phyloP scores from a whole-genome alignment of 2,113 vertebrate genomes.

The Rhabdomys dilectus region DNA sequence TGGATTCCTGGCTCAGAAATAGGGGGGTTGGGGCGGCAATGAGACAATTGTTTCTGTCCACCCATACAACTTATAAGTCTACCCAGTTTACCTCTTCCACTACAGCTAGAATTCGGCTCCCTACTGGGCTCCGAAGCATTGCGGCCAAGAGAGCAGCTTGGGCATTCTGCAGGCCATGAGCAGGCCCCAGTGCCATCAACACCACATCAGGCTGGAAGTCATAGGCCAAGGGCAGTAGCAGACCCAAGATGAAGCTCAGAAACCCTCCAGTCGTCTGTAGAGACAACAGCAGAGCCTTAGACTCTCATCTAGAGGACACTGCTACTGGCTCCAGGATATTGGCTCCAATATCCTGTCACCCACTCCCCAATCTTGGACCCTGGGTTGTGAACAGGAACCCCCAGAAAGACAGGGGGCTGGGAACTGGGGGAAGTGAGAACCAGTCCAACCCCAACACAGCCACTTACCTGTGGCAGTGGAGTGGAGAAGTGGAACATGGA shows the following conservation, averaged over 20 bases:
- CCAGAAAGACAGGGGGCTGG: not conserved
- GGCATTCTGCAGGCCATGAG: slow-evolving; percentile 78
- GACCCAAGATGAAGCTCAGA: slow-evolving; percentile 86
- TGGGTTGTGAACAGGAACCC: not conserved
- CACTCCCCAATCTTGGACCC: not conserved
- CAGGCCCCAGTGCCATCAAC: slow-evolving; percentile 86
- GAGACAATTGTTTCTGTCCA: not conserved
- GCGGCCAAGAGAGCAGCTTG: slow-evolving; percentile 89
- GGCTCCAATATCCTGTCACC: too few species aligned
- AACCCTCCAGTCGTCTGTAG: slow-evolving; percentile 85
- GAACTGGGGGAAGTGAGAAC: not conserved
- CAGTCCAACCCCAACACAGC: not conserved
- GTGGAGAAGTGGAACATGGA: slow-evolving; percentile 46
- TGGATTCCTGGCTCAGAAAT: slow-evolving; percentile 77
- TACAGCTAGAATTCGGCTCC: slow-evolving; percentile 89
- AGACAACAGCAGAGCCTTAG: not conserved
- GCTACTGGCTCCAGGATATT: not conserved
- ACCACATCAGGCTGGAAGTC: slow-evolving; percentile 91
- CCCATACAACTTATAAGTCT: too few species aligned
- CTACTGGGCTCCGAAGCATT: slow-evolving; percentile 89
- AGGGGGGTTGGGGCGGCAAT: not conserved
- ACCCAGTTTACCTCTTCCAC: slow-evolving; percentile 88
- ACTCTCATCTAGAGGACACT: not conserved
- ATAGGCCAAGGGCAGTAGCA: slow-evolving; percentile 94
- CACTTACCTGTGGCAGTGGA: slow-evolving; percentile 73